Conservation (phyloP, 2,888 invertebrate species). For the Xestia sexstrigata region DNA sequence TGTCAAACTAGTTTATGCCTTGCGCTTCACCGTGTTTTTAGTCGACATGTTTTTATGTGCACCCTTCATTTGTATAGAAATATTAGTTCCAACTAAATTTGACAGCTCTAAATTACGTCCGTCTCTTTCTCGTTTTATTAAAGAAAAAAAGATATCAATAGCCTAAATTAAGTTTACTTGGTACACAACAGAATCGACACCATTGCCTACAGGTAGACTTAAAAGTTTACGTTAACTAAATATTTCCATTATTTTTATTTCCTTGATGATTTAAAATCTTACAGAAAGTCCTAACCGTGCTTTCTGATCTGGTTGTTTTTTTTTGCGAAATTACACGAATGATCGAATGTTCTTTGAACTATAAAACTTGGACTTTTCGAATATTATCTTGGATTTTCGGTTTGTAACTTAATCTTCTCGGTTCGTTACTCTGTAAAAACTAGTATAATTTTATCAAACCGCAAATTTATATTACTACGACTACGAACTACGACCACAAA, state of each 20-base stretch:
- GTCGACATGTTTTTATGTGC: too few species aligned
- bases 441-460: slow-evolving; percentile 17
- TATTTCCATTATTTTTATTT: background rate
- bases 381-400: background rate
- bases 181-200: too few species aligned
- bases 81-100: too few species aligned
- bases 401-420: background rate
- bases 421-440: background rate
- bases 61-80: too few species aligned
- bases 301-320: background rate
- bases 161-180: too few species aligned
- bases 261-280: background rate
- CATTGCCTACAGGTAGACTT: too few species aligned
- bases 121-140: too few species aligned
- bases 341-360: background rate
- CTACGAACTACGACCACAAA: slow-evolving; percentile 31
- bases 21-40: too few species aligned
- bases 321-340: background rate
- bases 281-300: background rate
- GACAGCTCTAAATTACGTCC: too few species aligned
- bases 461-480: slow-evolving; percentile 35
- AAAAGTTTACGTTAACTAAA: too few species aligned
- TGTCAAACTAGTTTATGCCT: too few species aligned
- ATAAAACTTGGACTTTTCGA: background rate
- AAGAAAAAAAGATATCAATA: too few species aligned